These are phyloP conservation scores for Anguilla japonica DNA, from an alignment of 2,113 vertebrate genomes.

Conservation along the genomic window DNA sequence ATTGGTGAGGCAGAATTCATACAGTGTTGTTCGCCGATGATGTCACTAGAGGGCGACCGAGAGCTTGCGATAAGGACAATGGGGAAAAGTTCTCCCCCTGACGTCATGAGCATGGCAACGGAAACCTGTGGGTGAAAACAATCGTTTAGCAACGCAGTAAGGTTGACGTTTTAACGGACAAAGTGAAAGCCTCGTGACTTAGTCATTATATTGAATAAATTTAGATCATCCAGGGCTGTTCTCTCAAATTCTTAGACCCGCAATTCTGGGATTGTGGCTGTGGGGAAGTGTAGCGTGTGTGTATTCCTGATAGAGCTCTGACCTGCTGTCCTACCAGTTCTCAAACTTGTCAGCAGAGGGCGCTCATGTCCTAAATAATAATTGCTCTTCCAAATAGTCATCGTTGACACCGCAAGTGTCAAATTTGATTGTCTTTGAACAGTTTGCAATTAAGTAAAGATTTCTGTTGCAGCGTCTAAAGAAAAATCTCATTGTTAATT, in stretches of 20 bases:
- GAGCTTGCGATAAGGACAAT: background rate
- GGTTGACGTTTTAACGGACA: background rate
- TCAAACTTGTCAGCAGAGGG: background rate
- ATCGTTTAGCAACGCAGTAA: background rate
- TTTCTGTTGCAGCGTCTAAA: background rate
- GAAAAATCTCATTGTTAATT: background rate
- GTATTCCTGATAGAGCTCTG: background rate
- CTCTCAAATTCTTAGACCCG: too few relatives aligned
- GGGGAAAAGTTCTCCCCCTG: background rate
- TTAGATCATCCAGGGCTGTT: too few relatives aligned
- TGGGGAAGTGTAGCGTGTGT: background rate
- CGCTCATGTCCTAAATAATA: background rate
- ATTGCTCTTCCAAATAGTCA: background rate
- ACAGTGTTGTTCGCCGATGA: background rate
- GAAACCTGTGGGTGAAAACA: background rate
- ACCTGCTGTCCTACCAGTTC: background rate
- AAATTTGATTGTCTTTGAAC: background rate
- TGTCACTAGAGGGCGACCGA: background rate
- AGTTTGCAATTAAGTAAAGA: background rate
- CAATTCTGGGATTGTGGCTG: background rate
- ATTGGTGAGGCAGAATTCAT: background rate
- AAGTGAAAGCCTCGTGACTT: too few relatives aligned
- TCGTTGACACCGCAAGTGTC: background rate
- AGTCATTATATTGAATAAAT: too few relatives aligned
- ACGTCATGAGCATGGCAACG: background rate